Percentiles rank a stretch among this genome's conserved stretches.
phyloP scores from a whole-genome alignment of 2,113 vertebrate species.

The Nycticorax nycticorax region DNA sequence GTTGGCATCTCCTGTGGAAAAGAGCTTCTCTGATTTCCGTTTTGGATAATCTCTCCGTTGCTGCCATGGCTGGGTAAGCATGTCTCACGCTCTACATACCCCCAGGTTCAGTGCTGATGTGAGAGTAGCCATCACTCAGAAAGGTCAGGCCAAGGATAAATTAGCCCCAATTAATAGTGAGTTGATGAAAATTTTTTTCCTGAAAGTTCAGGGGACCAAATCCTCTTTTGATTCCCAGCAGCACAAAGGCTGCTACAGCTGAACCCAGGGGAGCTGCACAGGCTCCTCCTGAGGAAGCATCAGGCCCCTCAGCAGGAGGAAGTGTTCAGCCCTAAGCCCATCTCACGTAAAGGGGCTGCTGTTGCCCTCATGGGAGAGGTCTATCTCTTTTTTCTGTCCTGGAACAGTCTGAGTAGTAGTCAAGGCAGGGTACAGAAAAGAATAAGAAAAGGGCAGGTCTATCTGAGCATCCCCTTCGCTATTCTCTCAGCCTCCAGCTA shows the following conservation, averaged over 20 bases:
- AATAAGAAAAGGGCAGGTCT: background rate
- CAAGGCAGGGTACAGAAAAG: background rate
- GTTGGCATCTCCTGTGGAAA: background rate
- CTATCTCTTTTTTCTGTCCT: background rate
- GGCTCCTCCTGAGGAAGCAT: background rate
- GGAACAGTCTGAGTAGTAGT: background rate
- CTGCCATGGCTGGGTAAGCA: background rate
- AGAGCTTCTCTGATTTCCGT: background rate
- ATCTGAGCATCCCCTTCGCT: background rate
- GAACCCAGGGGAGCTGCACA: background rate
- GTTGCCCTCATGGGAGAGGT: background rate
- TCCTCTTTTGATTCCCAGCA: background rate
- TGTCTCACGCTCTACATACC: background rate
- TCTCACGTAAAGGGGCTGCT: background rate
- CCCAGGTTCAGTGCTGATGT: background rate
- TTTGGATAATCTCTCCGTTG: background rate
- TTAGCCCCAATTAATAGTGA: background rate
- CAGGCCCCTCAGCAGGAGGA: background rate
- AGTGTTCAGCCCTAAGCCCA: background rate
- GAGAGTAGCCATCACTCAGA: background rate
- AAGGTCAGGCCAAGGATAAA: background rate
- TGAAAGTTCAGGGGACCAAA: background rate
- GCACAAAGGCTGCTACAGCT: background rate
- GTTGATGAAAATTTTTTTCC: background rate
- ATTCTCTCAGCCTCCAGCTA: background rate